A percentile compares a stretch with the other conserved stretches of the same genome.
Evolutionary conservation across 2,888 invertebrate genomes (phyloP).

Genomic region (Nasonia oneida): DNA sequence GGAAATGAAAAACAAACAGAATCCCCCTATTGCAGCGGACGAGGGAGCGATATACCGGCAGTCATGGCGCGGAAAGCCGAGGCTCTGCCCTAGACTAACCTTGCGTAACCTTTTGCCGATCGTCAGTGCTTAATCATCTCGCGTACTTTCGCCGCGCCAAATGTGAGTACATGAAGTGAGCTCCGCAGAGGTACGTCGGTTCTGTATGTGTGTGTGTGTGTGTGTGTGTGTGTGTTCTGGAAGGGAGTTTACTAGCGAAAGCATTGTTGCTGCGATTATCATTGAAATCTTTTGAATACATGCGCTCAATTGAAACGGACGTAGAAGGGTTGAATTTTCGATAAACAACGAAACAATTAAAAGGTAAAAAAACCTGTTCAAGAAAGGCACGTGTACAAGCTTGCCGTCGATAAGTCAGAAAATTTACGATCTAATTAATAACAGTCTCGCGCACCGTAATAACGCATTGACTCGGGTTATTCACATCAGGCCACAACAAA

Average conservation of each 20-base stretch:
- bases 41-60: neutral
- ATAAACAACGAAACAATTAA: too few species aligned
- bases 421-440: slow-evolving; percentile 1
- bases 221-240: too few species aligned
- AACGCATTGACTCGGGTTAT: neutral
- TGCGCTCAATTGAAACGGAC: too few species aligned
- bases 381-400: too few species aligned
- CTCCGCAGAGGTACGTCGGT: too few species aligned
- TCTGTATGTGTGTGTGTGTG: too few species aligned
- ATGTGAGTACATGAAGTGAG: too few species aligned
- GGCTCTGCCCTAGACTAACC: slow-evolving; percentile 15
- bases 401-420: neutral
- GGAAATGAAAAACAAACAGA: slow-evolving; percentile 67
- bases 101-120: slow-evolving; percentile 39
- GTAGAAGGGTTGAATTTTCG: too few species aligned
- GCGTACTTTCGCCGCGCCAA: neutral
- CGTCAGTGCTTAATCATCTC: neutral
- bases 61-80: slow-evolving; percentile 8
- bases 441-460: neutral
- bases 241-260: too few species aligned
- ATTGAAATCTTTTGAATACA: too few species aligned
- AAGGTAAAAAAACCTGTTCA: too few species aligned
- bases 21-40: slow-evolving; percentile 41
- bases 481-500: neutral
- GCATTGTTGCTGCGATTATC: too few species aligned